Evolutionary conservation across 2,113 vertebrate genomes (phyloP).

Genomic region (Podilymbus podiceps): DNA sequence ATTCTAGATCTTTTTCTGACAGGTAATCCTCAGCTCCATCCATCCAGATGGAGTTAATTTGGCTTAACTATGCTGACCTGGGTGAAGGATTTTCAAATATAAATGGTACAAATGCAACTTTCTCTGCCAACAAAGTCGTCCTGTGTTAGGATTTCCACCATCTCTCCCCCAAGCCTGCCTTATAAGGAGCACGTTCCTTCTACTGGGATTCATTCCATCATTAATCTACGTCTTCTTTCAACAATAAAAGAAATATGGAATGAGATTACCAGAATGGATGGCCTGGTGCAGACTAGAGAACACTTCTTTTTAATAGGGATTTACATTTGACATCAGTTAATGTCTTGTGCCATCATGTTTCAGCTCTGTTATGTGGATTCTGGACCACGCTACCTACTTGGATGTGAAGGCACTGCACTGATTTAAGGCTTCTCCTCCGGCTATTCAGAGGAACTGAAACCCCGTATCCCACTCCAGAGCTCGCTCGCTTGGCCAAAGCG

Average conservation of each 20-base stretch:
- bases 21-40: slow-evolving; percentile 36
- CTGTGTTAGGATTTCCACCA: slow-evolving; percentile 64
- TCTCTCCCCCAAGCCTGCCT: slow-evolving; percentile 58
- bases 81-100: slow-evolving; percentile 68
- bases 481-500: not conserved
- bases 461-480: not conserved
- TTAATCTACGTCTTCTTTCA: slow-evolving; percentile 76
- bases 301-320: slow-evolving; percentile 69
- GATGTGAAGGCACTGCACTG: slow-evolving; percentile 27
- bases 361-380: slow-evolving; percentile 41
- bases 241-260: slow-evolving; percentile 75
- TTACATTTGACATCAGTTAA: slow-evolving; percentile 72
- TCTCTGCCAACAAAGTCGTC: slow-evolving; percentile 67
- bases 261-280: slow-evolving; percentile 75
- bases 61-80: slow-evolving; percentile 48
- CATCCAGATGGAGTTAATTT: slow-evolving; percentile 65
- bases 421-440: slow-evolving; percentile 35
- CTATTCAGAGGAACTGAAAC: slow-evolving; percentile 22
- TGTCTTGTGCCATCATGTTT: slow-evolving; percentile 51
- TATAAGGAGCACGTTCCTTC: slow-evolving; percentile 68
- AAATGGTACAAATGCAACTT: slow-evolving; percentile 65
- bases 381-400: slow-evolving; percentile 6
- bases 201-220: slow-evolving; percentile 65
- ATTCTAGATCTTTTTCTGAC: slow-evolving; percentile 12
- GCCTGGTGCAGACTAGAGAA: slow-evolving; percentile 67